These are phyloP conservation scores for Flexamia atlantica DNA, from an alignment of 2,888 invertebrate genomes.

Conservation along the genomic window DNA sequence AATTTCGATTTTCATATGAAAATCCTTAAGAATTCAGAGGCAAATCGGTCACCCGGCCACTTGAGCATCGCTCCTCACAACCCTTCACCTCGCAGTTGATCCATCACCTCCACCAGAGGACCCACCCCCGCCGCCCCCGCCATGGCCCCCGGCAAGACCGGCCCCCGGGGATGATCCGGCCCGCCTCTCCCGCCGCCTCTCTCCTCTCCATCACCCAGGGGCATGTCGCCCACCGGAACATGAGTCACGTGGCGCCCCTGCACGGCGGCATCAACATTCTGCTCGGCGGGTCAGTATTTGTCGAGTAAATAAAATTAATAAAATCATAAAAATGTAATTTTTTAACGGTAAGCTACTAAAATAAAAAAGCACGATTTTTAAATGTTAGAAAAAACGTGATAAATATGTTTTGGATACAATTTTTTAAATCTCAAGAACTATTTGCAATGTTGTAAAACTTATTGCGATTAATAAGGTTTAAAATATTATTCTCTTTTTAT, in stretches of 20 bases:
- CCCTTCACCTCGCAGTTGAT: background rate
- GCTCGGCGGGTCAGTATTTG: slow-evolving; percentile 87
- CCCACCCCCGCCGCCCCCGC: background rate
- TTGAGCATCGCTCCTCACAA: background rate
- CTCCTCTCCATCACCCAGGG: slow-evolving; percentile 40
- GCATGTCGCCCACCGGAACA: slow-evolving; percentile 74
- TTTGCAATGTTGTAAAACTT: too few relatives aligned
- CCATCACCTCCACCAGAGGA: background rate
- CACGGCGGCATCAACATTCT: slow-evolving; percentile 85
- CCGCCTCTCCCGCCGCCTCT: slow-evolving; percentile 3
- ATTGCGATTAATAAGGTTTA: too few relatives aligned
- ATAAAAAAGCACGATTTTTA: too few relatives aligned
- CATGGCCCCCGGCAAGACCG: background rate
- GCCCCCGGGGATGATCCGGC: background rate
- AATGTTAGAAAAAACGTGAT: too few relatives aligned
- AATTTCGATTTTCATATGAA: too few relatives aligned
- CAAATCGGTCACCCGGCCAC: too few relatives aligned
- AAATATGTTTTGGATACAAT: too few relatives aligned
- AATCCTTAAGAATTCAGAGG: too few relatives aligned
- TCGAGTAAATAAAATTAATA: background rate
- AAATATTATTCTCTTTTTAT: too few relatives aligned
- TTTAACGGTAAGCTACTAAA: too few relatives aligned
- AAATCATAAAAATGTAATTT: too few relatives aligned
- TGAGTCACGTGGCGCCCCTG: slow-evolving; percentile 78
- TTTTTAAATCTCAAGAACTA: too few relatives aligned